These are phyloP conservation scores for Drosophila bocqueti DNA, from an alignment of 1,140 invertebrate species.

Conservation along the genomic window DNA sequence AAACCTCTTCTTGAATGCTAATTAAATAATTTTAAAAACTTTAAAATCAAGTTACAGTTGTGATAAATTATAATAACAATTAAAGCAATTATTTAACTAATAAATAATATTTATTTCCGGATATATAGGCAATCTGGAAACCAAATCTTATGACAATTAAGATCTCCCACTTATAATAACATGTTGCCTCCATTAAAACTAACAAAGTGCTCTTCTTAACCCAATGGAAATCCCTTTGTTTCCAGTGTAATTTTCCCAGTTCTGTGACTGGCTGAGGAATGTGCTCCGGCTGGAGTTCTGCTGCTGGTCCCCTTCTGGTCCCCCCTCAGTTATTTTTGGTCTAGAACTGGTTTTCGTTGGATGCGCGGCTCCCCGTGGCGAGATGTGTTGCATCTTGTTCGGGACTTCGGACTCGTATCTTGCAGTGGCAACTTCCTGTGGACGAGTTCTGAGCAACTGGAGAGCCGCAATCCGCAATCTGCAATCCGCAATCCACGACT, in stretches of 20 bases:
- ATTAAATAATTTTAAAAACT: neutral
- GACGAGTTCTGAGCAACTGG: slow-evolving; percentile 48
- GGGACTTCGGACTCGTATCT: slow-evolving; percentile 39
- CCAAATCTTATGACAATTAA: neutral
- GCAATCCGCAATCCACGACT: slow-evolving; percentile 17
- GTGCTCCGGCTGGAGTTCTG: slow-evolving; percentile 54
- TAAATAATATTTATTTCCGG: neutral
- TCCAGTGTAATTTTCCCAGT: slow-evolving; percentile 26
- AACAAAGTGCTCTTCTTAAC: neutral
- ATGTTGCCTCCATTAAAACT: neutral
- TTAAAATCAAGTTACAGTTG: neutral
- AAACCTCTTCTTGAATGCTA: neutral
- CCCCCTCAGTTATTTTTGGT: slow-evolving; percentile 53
- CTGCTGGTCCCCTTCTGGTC: neutral
- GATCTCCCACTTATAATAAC: accelerated
- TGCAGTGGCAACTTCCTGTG: slow-evolving; percentile 80
- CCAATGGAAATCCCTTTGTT: slow-evolving; percentile 1
- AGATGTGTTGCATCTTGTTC: slow-evolving; percentile 44
- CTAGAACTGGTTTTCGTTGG: slow-evolving; percentile 58
- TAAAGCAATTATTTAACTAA: neutral
- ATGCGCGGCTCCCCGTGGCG: slow-evolving; percentile 48
- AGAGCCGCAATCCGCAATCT: slow-evolving; percentile 36
- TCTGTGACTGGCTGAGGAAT: slow-evolving; percentile 52
- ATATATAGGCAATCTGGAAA: neutral
- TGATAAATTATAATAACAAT: neutral